Conservation (phyloP, 2,888 invertebrate species). For the Melangyna quadrimaculata region DNA sequence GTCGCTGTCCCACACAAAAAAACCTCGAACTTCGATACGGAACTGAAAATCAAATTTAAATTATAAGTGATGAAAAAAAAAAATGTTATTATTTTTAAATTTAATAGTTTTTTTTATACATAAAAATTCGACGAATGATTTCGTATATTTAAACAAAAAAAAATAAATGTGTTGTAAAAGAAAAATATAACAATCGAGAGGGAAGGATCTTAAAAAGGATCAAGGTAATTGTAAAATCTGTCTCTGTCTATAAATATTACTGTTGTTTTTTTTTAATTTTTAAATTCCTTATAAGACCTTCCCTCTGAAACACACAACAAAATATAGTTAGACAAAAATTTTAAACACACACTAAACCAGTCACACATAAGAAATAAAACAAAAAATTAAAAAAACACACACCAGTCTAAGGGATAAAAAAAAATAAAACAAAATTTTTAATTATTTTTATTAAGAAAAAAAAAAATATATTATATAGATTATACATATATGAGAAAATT, state of each 20-base stretch:
- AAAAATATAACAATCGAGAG: conserved; percentile 36
- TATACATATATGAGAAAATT: conserved; percentile 46
- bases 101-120: conserved; percentile 29
- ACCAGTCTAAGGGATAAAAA: conserved; percentile 49
- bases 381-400: conserved; percentile 20
- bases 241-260: conserved; percentile 51
- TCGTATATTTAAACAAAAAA: conserved; percentile 20
- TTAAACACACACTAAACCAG: conserved; percentile 19
- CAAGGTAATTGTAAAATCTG: conserved; percentile 66
- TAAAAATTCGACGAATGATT: conserved; percentile 29
- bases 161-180: conserved; percentile 50
- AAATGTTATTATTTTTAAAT: conserved; percentile 57
- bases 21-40: conserved; percentile 69
- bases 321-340: conserved; percentile 39
- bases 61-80: conserved; percentile 59
- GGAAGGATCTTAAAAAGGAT: conserved; percentile 62
- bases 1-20: conserved; percentile 47
- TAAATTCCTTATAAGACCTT: conserved; percentile 36
- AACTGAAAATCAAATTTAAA: conserved; percentile 72
- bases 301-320: conserved; percentile 36
- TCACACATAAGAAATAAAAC: conserved; percentile 27
- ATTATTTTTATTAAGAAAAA: conserved; percentile 14
- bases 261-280: conserved; percentile 3
- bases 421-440: conserved; percentile 19
- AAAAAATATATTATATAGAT: conserved; percentile 4